These are phyloP conservation scores for Sterrhoptilus dennistouni DNA, from an alignment of 2,113 vertebrate species.

Conservation along the genomic window DNA sequence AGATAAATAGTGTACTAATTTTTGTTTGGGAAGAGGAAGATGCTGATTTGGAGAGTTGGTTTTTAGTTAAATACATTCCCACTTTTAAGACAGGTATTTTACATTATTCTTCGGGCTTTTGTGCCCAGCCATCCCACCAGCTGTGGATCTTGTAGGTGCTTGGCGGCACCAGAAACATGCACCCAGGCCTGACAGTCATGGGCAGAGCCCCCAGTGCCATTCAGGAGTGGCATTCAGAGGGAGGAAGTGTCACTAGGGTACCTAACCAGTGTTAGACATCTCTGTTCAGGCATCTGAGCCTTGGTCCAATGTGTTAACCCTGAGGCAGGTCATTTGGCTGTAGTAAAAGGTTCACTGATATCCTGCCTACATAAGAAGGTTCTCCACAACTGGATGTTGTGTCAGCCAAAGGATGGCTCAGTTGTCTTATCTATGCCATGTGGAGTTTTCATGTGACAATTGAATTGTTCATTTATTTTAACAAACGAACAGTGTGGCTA, in stretches of 20 bases:
- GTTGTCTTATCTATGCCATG: neutral
- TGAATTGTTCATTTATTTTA: neutral
- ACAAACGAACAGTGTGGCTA: neutral
- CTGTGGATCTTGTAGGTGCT: neutral
- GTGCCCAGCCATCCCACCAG: fast-evolving
- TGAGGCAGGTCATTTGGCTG: neutral
- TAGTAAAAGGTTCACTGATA: neutral
- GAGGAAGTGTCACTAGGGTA: neutral
- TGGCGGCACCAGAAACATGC: neutral
- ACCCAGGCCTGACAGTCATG: neutral
- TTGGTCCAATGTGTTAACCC: fast-evolving
- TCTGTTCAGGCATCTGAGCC: neutral
- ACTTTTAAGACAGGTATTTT: neutral
- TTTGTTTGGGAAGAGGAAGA: neutral
- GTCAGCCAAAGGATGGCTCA: neutral
- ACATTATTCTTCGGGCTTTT: neutral
- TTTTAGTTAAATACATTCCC: neutral
- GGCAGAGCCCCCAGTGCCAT: neutral
- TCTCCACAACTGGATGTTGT: neutral
- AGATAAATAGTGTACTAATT: neutral
- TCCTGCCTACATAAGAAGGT: neutral
- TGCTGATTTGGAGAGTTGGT: neutral
- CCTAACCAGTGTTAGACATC: neutral
- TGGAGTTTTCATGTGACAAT: neutral
- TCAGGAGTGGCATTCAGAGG: neutral